A percentile compares a stretch with the other conserved stretches of the same genome.
phyloP scores from a whole-genome alignment of 2,888 invertebrate genomes.

The Glyphotaelius pellucidus region DNA sequence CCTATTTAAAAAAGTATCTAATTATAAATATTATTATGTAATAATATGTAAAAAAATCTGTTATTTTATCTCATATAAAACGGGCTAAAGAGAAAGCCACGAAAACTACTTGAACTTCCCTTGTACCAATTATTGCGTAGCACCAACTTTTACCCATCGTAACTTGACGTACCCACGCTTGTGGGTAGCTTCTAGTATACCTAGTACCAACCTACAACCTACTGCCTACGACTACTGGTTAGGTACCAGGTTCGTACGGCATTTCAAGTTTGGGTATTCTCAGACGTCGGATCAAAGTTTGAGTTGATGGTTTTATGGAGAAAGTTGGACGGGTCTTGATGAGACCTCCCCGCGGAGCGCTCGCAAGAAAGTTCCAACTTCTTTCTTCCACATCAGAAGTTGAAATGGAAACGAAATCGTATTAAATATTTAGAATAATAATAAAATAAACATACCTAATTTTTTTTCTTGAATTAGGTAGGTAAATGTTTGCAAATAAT shows the following conservation, averaged over 20 bases:
- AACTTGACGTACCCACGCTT: neutral
- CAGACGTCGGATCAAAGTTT: constrained; percentile 65
- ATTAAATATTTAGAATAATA: neutral
- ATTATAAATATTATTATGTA: too few relatives aligned
- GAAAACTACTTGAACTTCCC: neutral
- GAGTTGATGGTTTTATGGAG: constrained; percentile 64
- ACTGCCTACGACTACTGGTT: neutral
- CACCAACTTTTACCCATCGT: constrained; percentile 10
- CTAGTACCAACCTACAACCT: neutral
- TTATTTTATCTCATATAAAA: too few relatives aligned
- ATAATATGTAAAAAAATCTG: too few relatives aligned
- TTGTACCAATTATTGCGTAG: constrained; percentile 5
- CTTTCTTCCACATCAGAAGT: neutral
- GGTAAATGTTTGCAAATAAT: too few relatives aligned
- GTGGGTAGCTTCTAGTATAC: neutral
- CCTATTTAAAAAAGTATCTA: too few relatives aligned
- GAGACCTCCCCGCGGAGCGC: constrained; percentile 63
- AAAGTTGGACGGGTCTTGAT: constrained; percentile 63
- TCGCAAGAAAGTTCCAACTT: constrained; percentile 55
- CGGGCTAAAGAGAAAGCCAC: neutral
- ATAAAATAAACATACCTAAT: neutral
- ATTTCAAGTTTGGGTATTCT: constrained; percentile 53
- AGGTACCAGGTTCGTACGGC: neutral
- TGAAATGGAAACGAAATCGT: constrained; percentile 15
- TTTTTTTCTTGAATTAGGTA: too few relatives aligned